A percentile compares a stretch with the other conserved stretches of the same genome.
These are phyloP conservation scores for Fragum sueziense DNA, from an alignment of 2,888 invertebrate species.

Conservation along the genomic window DNA sequence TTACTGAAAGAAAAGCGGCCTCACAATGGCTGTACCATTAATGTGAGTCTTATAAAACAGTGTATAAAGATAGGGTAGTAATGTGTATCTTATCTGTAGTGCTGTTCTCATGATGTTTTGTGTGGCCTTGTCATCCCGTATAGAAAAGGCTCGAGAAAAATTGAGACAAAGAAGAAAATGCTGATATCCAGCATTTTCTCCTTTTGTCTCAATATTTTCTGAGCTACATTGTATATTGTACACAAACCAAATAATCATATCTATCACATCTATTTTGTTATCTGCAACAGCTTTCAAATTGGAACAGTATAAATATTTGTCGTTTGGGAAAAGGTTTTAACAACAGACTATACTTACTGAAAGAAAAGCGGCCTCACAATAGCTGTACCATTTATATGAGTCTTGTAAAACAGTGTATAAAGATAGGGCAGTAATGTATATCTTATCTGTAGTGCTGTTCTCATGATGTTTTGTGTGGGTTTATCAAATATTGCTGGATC, in stretches of 20 bases:
- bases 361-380: constrained; percentile 77
- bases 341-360: too few species aligned
- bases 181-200: too few species aligned
- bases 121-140: constrained; percentile 88
- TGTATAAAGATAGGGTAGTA: constrained; percentile 84
- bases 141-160: too few species aligned
- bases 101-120: constrained; percentile 81
- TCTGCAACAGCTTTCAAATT: too few species aligned
- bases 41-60: constrained; percentile 75
- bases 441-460: constrained; percentile 74
- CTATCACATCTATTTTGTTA: too few species aligned
- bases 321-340: too few species aligned
- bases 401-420: constrained; percentile 82
- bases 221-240: too few species aligned
- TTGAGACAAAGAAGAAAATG: too few species aligned
- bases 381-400: constrained; percentile 72
- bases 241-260: too few species aligned
- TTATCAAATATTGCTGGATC: constrained; percentile 91
- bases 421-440: constrained; percentile 83
- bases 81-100: constrained; percentile 79
- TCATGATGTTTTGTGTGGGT: constrained; percentile 85
- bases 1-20: constrained; percentile 78
- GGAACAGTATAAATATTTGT: too few species aligned
- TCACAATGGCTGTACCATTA: constrained; percentile 72
- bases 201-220: too few species aligned